These are phyloP conservation scores for Ranitomeya imitator DNA, from an alignment of 2,113 vertebrate genomes.

Conservation along the genomic window DNA sequence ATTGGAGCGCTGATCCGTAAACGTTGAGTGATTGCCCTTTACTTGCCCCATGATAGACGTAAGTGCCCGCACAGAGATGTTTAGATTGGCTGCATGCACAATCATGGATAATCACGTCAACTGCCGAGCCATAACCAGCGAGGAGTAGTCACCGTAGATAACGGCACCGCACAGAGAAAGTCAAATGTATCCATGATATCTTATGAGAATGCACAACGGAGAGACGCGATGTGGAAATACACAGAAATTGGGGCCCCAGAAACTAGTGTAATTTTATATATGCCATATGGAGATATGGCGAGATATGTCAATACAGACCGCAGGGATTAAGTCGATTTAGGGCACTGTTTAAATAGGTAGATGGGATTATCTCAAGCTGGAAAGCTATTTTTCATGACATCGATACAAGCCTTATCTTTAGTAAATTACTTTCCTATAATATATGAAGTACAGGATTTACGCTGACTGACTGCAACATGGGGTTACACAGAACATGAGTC, in stretches of 20 bases:
- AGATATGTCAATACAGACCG: conserved; percentile 46
- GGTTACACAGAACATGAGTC: neutral
- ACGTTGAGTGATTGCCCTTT: conserved; percentile 42
- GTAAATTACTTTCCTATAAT: neutral
- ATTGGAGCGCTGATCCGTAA: neutral
- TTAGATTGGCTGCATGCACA: conserved; percentile 30
- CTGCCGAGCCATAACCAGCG: neutral
- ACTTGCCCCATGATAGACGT: conserved; percentile 6
- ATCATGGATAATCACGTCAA: conserved; percentile 37
- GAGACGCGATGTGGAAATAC: neutral
- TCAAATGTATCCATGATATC: neutral
- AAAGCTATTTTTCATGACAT: neutral
- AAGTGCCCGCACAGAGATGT: conserved; percentile 5
- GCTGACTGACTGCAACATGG: neutral
- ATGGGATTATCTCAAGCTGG: neutral
- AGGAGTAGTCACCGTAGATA: neutral
- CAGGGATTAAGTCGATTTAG: conserved; percentile 42
- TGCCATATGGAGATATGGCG: neutral
- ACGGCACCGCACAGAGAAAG: neutral
- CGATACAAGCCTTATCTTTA: neutral
- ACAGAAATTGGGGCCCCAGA: neutral
- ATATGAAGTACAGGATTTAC: neutral
- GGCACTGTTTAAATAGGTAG: neutral
- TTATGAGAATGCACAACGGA: neutral
- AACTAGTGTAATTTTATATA: neutral